These are phyloP conservation scores for Myotis lucifugus DNA, from an alignment of 2,113 vertebrate genomes.

Conservation along the genomic window DNA sequence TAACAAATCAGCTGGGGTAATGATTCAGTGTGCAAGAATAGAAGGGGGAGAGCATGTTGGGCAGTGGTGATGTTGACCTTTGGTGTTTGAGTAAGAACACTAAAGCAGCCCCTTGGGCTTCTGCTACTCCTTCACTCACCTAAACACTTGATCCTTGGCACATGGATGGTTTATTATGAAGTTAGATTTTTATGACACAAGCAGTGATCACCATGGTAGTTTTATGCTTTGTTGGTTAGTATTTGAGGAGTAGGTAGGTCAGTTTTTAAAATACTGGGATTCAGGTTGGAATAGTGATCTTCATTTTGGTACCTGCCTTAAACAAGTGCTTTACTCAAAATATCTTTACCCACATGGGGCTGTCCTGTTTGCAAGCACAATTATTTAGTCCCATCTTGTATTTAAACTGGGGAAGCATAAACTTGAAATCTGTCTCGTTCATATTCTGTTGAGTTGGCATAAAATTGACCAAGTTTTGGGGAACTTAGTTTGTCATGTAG, in stretches of 20 bases:
- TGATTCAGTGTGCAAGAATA: constrained; percentile 52
- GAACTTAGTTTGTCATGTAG: not conserved
- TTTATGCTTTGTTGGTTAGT: constrained; percentile 34
- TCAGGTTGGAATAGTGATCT: constrained; percentile 51
- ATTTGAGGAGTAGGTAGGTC: constrained; percentile 60
- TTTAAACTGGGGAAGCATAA: constrained; percentile 53
- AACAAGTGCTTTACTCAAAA: constrained; percentile 13
- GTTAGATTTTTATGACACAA: constrained; percentile 41
- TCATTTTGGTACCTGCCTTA: constrained; percentile 54
- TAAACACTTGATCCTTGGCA: constrained; percentile 59
- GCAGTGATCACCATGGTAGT: constrained; percentile 18
- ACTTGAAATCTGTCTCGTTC: constrained; percentile 41
- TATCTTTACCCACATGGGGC: not conserved
- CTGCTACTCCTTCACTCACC: not conserved
- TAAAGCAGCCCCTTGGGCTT: constrained; percentile 39
- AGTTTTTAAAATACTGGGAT: constrained; percentile 35
- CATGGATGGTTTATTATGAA: constrained; percentile 52
- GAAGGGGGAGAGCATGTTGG: constrained; percentile 27
- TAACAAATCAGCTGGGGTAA: constrained; percentile 65
- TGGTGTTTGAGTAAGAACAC: constrained; percentile 55
- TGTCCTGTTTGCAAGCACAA: constrained; percentile 38
- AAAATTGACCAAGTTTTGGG: constrained; percentile 15
- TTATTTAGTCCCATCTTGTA: constrained; percentile 32
- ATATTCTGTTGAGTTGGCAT: constrained; percentile 43
- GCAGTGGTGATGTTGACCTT: constrained; percentile 51